Evolutionary conservation across 2,888 invertebrate species (phyloP), one percentile per base, ranked within the genome.

Genomic region (Limnephilus auricula): DNA sequence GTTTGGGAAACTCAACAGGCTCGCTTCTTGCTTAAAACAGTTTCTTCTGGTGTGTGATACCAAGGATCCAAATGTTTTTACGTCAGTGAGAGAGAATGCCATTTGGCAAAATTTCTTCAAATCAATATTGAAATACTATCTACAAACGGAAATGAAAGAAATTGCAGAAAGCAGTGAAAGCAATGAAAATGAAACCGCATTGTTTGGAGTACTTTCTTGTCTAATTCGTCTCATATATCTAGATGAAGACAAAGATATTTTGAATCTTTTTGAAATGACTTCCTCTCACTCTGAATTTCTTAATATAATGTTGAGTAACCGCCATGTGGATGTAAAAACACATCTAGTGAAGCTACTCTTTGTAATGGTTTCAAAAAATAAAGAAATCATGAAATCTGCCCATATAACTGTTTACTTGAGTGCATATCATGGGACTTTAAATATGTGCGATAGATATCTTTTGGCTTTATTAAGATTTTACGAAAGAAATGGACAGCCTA

Each of bases 341-440:
- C 96, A 97, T 93, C 94, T 98, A 79, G 94, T 98, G 79, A 96
- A 97, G 93, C 95, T 98, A 90, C 94, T 98, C 45, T 96, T 96
- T 93, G 95, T 95, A 13, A 94, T 98, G 92, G 96, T 97, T 50
- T 94, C 95, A 50, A 97, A 96, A 93, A 97, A 97, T 94, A 96
- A 96, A 78, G 95, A 96, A 0, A 95, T 97, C 0, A 97, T 98
- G 96, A 96, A 96, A 93, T 94, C 96, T 3, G 96, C 96, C 90
- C 98, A 98, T 93, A 96, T 98, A 90, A 97, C 98, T 0, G 96
- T 98, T 0, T 97, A 97, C 93, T 95, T 99, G 91, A 97, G 98
- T 15, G 97, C 98, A 0, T 99, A 98, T 94, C 97, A 96, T 93
- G 98, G 97, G 0, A 97, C 97, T 0, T 95, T 98, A 82, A 96